phyloP scores from a whole-genome alignment of 1,140 invertebrate species.

The Calephelis nemesis region DNA sequence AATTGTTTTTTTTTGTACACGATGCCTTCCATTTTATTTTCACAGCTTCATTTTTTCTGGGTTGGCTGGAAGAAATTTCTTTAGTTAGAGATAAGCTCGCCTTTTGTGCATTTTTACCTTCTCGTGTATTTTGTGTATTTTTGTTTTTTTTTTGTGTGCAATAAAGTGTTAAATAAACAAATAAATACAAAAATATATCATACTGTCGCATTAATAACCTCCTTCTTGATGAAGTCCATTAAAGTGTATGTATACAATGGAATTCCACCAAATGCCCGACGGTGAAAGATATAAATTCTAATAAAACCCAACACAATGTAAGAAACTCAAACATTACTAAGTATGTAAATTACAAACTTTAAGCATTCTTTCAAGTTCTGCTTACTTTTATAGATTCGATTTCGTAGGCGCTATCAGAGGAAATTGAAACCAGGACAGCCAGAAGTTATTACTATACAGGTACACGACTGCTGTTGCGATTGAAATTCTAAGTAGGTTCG shows the following conservation, averaged over 20 bases:
- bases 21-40: too few species aligned
- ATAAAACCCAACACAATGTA: neutral
- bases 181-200: neutral
- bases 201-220: too few species aligned
- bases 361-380: constrained; percentile 18
- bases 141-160: too few species aligned
- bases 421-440: constrained; percentile 76
- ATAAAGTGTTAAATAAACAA: too few species aligned
- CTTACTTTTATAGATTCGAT: constrained; percentile 74
- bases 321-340: neutral
- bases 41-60: too few species aligned
- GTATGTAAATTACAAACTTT: too few species aligned
- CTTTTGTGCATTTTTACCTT: too few species aligned
- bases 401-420: constrained; percentile 79
- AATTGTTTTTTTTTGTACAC: too few species aligned
- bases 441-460: constrained; percentile 81
- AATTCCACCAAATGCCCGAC: neutral
- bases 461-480: constrained; percentile 27
- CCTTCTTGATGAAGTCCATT: neutral
- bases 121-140: too few species aligned
- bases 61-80: too few species aligned
- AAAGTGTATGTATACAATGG: neutral
- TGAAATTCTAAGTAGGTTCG: constrained; percentile 8
- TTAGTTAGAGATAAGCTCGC: too few species aligned
- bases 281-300: constrained; percentile 6